Conservation (phyloP, 2,113 vertebrate genomes). For the Eonycteris spelaea region DNA sequence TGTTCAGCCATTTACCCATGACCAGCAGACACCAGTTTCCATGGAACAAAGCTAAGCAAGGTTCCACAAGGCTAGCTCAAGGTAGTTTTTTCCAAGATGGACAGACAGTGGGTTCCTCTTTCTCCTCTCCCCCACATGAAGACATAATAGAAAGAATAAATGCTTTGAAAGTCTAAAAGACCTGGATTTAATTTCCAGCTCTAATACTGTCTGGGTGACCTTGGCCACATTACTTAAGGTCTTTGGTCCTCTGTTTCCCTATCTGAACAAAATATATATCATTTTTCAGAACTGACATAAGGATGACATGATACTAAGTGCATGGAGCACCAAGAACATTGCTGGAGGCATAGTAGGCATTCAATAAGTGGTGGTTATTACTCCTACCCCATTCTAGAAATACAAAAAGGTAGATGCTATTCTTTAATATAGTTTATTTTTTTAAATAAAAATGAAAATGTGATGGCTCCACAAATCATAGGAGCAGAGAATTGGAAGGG, state of each 20-base stretch:
- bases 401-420: not conserved
- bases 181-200: not conserved
- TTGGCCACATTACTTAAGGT: not conserved
- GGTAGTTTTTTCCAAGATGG: not conserved
- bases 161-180: not conserved
- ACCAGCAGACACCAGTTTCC: not conserved
- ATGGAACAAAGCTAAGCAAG: not conserved
- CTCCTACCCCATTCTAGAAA: not conserved
- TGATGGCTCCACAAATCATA: not conserved
- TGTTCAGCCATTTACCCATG: not conserved
- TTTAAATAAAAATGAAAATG: constrained; percentile 8
- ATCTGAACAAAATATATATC: not conserved
- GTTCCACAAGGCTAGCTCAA: not conserved
- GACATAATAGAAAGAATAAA: not conserved
- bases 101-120: not conserved
- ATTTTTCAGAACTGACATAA: not conserved
- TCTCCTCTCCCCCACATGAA: not conserved
- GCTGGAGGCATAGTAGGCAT: not conserved
- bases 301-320: not conserved
- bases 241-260: not conserved
- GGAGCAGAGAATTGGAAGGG: not conserved
- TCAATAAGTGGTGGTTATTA: not conserved
- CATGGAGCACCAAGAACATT: not conserved
- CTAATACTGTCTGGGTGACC: not conserved
- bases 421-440: not conserved